Evolutionary conservation across 2,888 invertebrate genomes (phyloP).

Genomic region (Tholera decimalis): DNA sequence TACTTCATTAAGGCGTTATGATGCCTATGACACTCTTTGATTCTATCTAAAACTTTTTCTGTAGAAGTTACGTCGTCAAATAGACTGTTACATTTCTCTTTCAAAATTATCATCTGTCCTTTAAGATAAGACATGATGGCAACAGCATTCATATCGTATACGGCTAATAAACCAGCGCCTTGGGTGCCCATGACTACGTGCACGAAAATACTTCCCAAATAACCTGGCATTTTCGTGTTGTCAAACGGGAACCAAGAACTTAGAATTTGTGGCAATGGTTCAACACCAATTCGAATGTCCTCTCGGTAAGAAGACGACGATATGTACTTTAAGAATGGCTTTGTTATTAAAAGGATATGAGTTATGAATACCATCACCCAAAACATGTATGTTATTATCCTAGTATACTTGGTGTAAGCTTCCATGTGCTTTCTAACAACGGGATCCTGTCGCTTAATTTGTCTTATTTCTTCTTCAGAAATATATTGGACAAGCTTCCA

Average conservation of each 20-base stretch:
- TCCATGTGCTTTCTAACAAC: slow-evolving; percentile 61
- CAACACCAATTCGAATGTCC: slow-evolving; percentile 69
- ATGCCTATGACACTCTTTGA: slow-evolving; percentile 80
- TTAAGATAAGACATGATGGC: slow-evolving; percentile 80
- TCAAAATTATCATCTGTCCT: slow-evolving; percentile 78
- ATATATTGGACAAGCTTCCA: slow-evolving; percentile 44
- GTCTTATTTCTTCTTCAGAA: slow-evolving; percentile 72
- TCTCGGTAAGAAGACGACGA: slow-evolving; percentile 69
- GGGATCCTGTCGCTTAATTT: slow-evolving; percentile 62
- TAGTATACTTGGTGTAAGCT: slow-evolving; percentile 75
- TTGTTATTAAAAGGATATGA: slow-evolving; percentile 65
- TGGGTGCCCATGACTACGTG: slow-evolving; percentile 74
- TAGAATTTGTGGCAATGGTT: slow-evolving; percentile 78
- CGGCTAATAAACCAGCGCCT: slow-evolving; percentile 75
- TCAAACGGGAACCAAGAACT: slow-evolving; percentile 84
- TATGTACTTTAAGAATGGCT: slow-evolving; percentile 74
- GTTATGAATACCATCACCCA: slow-evolving; percentile 76
- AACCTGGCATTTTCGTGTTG: slow-evolving; percentile 77
- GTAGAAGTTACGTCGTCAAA: slow-evolving; percentile 64
- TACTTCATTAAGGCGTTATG: slow-evolving; percentile 78
- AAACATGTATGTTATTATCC: slow-evolving; percentile 75
- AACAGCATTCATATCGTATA: slow-evolving; percentile 77
- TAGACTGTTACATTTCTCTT: slow-evolving; percentile 70
- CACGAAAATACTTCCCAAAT: slow-evolving; percentile 68
- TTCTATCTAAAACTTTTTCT: slow-evolving; percentile 65